A percentile compares a stretch with the other conserved stretches of the same genome.
These are phyloP conservation scores for Drosophila acutilabella DNA, from an alignment of 2,888 invertebrate genomes.

Conservation along the genomic window DNA sequence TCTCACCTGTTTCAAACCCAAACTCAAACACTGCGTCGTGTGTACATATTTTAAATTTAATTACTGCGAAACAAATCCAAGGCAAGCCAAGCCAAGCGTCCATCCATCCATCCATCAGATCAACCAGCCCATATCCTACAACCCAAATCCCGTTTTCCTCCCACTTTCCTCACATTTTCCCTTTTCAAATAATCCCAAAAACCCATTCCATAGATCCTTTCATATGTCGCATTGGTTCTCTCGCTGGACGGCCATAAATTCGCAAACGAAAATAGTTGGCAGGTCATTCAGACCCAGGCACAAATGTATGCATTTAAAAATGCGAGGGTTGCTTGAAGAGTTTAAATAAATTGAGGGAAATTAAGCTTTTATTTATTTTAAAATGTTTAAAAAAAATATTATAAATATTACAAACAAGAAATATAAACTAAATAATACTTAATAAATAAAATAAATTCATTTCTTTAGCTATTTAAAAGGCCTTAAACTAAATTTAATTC, in stretches of 20 bases:
- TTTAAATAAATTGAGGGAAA: neutral
- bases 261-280: constrained; percentile 68
- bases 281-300: constrained; percentile 61
- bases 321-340: constrained; percentile 31
- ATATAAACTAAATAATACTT: too few relatives aligned
- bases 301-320: constrained; percentile 33
- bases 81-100: constrained; percentile 43
- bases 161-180: neutral
- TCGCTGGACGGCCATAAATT: constrained; percentile 56
- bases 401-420: neutral
- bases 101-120: constrained; percentile 49
- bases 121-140: constrained; percentile 24
- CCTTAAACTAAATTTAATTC: too few relatives aligned
- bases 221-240: constrained; percentile 62
- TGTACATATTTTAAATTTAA: constrained; percentile 77
- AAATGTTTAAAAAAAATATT: too few relatives aligned
- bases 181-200: neutral
- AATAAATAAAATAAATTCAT: too few relatives aligned
- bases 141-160: neutral
- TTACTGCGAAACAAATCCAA: constrained; percentile 68
- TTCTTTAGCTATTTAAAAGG: too few relatives aligned
- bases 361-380: too few relatives aligned
- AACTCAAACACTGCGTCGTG: constrained; percentile 39
- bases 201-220: constrained; percentile 47
- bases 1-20: constrained; percentile 65